Base-by-base conservation (phyloP, 2,888 invertebrate genomes). In the Stenodera caucasica region DNA sequence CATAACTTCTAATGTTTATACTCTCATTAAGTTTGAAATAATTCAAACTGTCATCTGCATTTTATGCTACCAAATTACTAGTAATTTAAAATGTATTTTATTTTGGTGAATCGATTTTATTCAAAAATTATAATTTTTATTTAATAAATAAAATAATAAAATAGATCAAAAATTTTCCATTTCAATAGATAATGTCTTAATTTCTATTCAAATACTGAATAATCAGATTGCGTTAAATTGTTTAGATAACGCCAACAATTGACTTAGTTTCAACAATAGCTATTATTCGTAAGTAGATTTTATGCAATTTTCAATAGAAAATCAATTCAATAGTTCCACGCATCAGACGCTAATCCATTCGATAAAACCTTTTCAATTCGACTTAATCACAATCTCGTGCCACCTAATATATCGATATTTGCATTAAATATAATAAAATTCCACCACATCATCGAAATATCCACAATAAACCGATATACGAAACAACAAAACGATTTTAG, bases 21-120 rank as follows among this genome's bases (percentile, higher is more conserved):
- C 53, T 63, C 63, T 63, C 63, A 63, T 63, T 63, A 59, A 63
- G 59, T 53, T 54, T 50, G 54, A 55, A 59, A 63, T 63, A 63
- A 63, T 63, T 63, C 63, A 63, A 63, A 63, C 63, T 63, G 63
- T 63, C 63, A 63, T 63, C 63, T 63, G 63, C 63, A 63, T 63
- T 63, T 63, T 59, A 63, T 59, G 59, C 63, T 60, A 60, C 63
- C 63, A 63, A 63, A 63, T 63, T 63, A 60, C 59, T 57, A 57
- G 59, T 53, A 63, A 63, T 63, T 63, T 57, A 59, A 59, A 57
- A 54, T 49, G 23, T 33, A 59, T 63, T 63, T 63, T 63, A 63
- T 59, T 63, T 59, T 51, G 32, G 35, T n/a, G 21, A 37, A 21
- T 49, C 57, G 52, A 57, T 62, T 58, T 23, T 45, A 45, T 2